phyloP scores from a whole-genome alignment of 2,113 vertebrate species.

The Myiagra hebetior region DNA sequence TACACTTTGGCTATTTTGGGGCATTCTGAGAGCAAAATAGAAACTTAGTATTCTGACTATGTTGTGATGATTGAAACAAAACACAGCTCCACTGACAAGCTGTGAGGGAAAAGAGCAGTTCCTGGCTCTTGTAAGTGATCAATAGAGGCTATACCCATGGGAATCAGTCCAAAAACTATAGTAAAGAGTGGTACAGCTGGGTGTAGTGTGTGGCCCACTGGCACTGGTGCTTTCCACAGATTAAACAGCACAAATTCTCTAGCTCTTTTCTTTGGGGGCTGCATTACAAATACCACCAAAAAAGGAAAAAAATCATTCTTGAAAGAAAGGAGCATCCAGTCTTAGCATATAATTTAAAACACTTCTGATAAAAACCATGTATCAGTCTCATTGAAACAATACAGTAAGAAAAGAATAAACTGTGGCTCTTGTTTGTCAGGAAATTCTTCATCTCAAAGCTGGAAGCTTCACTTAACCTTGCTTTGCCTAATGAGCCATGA shows the following conservation, averaged over 20 bases:
- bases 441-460: background rate
- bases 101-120: background rate
- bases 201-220: background rate
- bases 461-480: background rate
- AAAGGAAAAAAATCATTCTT: background rate
- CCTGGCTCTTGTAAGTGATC: background rate
- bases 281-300: background rate
- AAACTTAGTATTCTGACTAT: background rate
- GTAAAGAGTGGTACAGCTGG: background rate
- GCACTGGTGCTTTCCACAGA: background rate
- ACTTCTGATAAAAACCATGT: background rate
- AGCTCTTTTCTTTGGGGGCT: background rate
- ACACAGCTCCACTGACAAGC: background rate
- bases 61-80: background rate
- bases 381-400: background rate
- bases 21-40: background rate
- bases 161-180: background rate
- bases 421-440: background rate
- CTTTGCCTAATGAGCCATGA: background rate
- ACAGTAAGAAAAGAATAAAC: background rate
- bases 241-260: background rate
- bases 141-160: rapidly evolving
- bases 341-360: background rate
- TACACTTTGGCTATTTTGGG: background rate
- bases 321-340: background rate